Evolutionary conservation across 92 coral and sea anemone genomes (phyloP), one percentile per base, ranked within the genome.

Genomic region (Heliopora coerulea): DNA sequence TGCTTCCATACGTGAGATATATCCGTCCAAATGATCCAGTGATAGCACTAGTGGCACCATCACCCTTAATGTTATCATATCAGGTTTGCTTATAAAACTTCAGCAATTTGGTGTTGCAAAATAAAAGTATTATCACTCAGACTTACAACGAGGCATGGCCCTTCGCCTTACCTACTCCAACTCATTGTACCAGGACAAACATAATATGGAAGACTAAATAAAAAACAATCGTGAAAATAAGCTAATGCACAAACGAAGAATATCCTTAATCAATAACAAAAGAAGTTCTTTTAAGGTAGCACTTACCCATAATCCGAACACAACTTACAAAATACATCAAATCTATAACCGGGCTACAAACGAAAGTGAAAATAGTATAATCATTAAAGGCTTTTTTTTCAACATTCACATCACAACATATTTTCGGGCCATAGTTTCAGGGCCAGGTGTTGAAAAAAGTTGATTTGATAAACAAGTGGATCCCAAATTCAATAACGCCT

Each of bases 121-220:
- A n/a, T n/a, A n/a, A n/a, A n/a, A n/a, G n/a, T n/a, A n/a, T n/a
- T n/a, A n/a, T n/a, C n/a, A n/a, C n/a, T n/a, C n/a, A n/a, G n/a
- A n/a, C n/a, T n/a, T n/a, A n/a, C n/a, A n/a, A n/a, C n/a, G n/a
- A n/a, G n/a, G 14, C 18, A 19, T 18, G 35, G 52, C 24, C 59
- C 8, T 13, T 39, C 72, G 40, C 0, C 54, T 46, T 65, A 91
- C 97, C 97, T 88, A 75, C 85, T 89, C 97, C 97, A 91, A 18
- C 81, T 86, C 56, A 88, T 68, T 17, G 91, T 91, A 13, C 96
- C 97, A 11, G 97, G 97, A 49, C 97, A 89, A 50, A 91, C 97
- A n/a, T 83, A 82, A 78, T 86, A 91, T 56, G 96, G 80, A 28
- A 91, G 66, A 10, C 97, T 91, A 78, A 31, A 70, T 81, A 57